A percentile compares a stretch with the other conserved stretches of the same genome.
These are phyloP conservation scores for Planiliza haematocheilus DNA, from an alignment of 2,113 vertebrate genomes.

Conservation along the genomic window DNA sequence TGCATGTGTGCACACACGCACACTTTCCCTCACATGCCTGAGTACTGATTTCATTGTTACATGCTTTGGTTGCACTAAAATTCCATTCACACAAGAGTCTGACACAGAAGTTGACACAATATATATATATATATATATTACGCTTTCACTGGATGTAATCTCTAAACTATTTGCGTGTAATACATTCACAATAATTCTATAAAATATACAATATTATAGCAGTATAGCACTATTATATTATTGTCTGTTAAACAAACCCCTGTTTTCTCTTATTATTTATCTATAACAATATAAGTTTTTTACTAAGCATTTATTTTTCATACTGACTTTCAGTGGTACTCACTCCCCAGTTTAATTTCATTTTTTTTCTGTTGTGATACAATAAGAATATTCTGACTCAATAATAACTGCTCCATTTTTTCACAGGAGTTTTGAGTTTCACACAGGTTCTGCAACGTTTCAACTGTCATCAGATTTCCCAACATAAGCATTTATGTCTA, in stretches of 20 bases:
- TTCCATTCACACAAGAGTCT: constrained; percentile 63
- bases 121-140: neutral
- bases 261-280: constrained; percentile 1
- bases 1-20: constrained; percentile 17
- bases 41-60: constrained; percentile 70
- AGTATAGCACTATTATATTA: too few species aligned
- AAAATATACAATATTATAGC: too few species aligned
- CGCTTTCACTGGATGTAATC: neutral
- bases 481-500: too few species aligned
- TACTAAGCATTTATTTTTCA: neutral
- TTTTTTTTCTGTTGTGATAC: too few species aligned
- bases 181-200: too few species aligned
- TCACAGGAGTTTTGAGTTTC: too few species aligned
- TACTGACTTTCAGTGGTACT: too few species aligned
- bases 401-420: too few species aligned
- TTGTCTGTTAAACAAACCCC: neutral
- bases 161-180: too few species aligned
- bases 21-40: constrained; percentile 45
- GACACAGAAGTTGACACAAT: constrained; percentile 26
- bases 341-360: too few species aligned
- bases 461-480: neutral
- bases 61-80: constrained; percentile 61
- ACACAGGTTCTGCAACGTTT: too few species aligned
- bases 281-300: neutral
- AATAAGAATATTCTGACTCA: too few species aligned